Conservation (phyloP, 2,797 vertebrate species). For the Nannoperca obscura region DNA sequence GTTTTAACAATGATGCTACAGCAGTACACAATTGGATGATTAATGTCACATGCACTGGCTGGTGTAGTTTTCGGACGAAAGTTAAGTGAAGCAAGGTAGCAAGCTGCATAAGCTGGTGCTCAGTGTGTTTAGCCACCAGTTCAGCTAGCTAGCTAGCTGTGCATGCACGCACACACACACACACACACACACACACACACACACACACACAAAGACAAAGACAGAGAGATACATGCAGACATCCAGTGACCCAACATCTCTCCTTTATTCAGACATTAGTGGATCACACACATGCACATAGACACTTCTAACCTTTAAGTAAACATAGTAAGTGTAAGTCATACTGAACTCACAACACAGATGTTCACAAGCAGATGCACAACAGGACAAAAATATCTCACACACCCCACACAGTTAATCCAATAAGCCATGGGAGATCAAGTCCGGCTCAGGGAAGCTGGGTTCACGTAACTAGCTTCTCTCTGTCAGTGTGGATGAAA, state of each 20-base stretch:
- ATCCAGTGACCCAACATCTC: not conserved
- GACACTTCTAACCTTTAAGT: conserved; percentile 11
- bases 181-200: no score
- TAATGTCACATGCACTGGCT: no score
- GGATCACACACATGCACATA: conserved; percentile 18
- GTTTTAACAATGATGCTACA: no score
- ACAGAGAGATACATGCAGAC: no score
- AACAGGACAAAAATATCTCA: conserved; percentile 20
- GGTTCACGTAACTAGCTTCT: conserved; percentile 42
- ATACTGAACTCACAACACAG: conserved; percentile 19
- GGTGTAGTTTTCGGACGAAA: no score
- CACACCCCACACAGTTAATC: conserved; percentile 55
- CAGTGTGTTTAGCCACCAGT: no score
- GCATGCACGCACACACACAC: no score
- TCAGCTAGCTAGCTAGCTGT: no score
- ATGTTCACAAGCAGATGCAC: conserved; percentile 27
- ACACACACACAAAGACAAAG: not conserved
- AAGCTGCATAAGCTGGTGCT: no score
- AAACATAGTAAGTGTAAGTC: conserved; percentile 40
- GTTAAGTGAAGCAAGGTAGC: no score
- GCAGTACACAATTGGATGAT: no score
- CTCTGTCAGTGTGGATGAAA: conserved; percentile 32
- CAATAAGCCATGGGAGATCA: conserved; percentile 61
- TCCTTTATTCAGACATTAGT: conserved; percentile 41
- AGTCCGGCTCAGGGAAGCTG: conserved; percentile 28